Conservation (phyloP, 2,888 invertebrate species). For the Diploptera punctata region DNA sequence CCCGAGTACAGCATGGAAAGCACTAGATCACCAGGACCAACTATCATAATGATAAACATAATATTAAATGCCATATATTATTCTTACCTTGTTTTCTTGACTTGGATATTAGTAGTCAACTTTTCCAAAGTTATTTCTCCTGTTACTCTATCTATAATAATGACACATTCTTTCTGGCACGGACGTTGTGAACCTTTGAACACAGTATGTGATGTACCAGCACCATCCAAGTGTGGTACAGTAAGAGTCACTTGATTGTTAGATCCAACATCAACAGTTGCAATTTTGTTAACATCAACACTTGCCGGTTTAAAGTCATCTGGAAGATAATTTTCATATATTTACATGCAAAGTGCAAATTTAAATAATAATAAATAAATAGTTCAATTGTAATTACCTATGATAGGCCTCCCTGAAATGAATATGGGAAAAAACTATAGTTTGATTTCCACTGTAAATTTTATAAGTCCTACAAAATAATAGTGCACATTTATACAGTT, state of each 20-base stretch:
- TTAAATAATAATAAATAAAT: no score
- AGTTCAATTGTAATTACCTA: no score
- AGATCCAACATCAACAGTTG: conserved; percentile 86
- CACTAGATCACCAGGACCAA: no score
- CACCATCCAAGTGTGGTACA: conserved; percentile 93
- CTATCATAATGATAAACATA: no score
- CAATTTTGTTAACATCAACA: conserved; percentile 90
- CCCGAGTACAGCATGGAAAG: no score
- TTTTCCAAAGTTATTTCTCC: conserved; percentile 94
- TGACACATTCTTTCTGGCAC: conserved; percentile 92
- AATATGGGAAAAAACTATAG: no score
- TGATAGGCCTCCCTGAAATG: no score
- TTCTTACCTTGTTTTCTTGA: conserved; percentile 88
- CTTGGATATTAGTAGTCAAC: conserved; percentile 88
- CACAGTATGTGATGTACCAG: conserved; percentile 89
- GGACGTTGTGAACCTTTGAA: conserved; percentile 94
- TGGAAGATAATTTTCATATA: conserved; percentile 58
- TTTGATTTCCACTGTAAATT: no score
- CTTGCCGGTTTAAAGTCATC: conserved; percentile 99
- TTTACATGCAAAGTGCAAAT: no score
- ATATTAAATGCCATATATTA: no score
- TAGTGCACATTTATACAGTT: no score
- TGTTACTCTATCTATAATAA: conserved; percentile 90
- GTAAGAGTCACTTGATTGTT: conserved; percentile 92
- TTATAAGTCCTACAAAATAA: no score